Evolutionary conservation across 2,888 invertebrate species (phyloP).

Genomic region (Abrostola tripartita): DNA sequence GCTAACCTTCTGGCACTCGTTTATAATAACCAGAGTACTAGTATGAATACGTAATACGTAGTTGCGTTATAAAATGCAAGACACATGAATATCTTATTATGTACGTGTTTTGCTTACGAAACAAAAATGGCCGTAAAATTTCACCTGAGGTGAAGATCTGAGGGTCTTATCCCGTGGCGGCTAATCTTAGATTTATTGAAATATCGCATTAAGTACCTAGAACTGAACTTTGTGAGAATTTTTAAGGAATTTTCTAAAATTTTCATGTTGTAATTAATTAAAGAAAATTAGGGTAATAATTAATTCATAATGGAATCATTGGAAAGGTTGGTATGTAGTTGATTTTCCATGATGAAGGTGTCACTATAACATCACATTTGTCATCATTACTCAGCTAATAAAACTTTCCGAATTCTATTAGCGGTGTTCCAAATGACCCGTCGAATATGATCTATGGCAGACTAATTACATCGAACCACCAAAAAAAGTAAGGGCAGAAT

Average conservation of each 20-base stretch:
- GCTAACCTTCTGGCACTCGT: slow-evolving; percentile 18
- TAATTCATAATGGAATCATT: not conserved
- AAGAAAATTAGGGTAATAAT: not conserved
- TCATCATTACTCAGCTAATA: slow-evolving; percentile 17
- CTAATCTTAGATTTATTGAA: slow-evolving; percentile 18
- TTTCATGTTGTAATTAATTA: too few species aligned
- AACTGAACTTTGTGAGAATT: not conserved
- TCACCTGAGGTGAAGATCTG: slow-evolving; percentile 29
- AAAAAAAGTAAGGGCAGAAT: slow-evolving; percentile 10
- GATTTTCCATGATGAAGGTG: too few species aligned
- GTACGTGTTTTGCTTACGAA: slow-evolving; percentile 62
- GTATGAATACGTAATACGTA: slow-evolving; percentile 46
- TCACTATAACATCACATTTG: not conserved
- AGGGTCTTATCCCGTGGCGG: slow-evolving; percentile 16
- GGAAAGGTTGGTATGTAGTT: too few species aligned
- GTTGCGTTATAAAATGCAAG: slow-evolving; percentile 58
- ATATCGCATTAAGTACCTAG: slow-evolving; percentile 1
- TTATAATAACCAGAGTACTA: slow-evolving; percentile 47
- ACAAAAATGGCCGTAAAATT: slow-evolving; percentile 45
- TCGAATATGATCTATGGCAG: slow-evolving; percentile 46
- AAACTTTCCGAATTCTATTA: slow-evolving; percentile 11
- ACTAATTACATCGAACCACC: slow-evolving; percentile 28
- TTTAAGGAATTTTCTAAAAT: too few species aligned
- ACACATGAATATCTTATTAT: slow-evolving; percentile 64
- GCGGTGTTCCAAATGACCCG: slow-evolving; percentile 35